These are phyloP conservation scores for Panzeria rudis DNA, from an alignment of 2,888 invertebrate species.

Conservation along the genomic window DNA sequence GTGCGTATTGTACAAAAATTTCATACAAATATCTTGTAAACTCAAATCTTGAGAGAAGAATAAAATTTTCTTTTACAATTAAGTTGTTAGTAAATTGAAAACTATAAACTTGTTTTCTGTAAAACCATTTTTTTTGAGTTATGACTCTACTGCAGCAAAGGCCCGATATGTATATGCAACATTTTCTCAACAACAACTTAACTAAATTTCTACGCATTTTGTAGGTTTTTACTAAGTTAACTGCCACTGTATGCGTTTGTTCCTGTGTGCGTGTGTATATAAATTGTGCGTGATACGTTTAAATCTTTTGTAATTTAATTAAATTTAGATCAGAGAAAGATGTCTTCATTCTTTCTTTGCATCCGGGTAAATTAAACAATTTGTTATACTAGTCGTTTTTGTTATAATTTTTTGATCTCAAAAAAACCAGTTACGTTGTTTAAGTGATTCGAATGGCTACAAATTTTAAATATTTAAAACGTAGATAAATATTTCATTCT, in stretches of 20 bases:
- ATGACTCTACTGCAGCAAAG: too few relatives aligned
- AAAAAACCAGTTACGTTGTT: constrained; percentile 40
- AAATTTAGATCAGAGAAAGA: constrained; percentile 68
- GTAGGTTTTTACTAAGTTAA: not conserved
- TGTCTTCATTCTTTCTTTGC: constrained; percentile 58
- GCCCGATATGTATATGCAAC: too few relatives aligned
- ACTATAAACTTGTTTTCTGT: too few relatives aligned
- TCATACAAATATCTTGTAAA: too few relatives aligned
- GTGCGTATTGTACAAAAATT: too few relatives aligned
- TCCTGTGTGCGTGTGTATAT: too few relatives aligned
- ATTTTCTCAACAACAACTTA: not conserved
- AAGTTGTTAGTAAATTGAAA: too few relatives aligned
- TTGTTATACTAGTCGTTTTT: constrained; percentile 35
- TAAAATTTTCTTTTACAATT: too few relatives aligned
- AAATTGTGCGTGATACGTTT: constrained; percentile 26
- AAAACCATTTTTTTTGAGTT: too few relatives aligned
- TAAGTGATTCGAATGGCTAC: constrained; percentile 6
- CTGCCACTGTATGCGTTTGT: not conserved
- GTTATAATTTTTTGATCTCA: constrained; percentile 1
- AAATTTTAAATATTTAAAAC: not conserved
- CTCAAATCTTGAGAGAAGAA: too few relatives aligned
- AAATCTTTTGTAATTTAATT: constrained; percentile 72
- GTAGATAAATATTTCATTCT: constrained; percentile 9
- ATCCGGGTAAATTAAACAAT: constrained; percentile 72
- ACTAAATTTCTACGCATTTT: constrained; percentile 40